These are phyloP conservation scores for Australoheros scitulus DNA, from an alignment of 2,113 vertebrate species.

Conservation along the genomic window DNA sequence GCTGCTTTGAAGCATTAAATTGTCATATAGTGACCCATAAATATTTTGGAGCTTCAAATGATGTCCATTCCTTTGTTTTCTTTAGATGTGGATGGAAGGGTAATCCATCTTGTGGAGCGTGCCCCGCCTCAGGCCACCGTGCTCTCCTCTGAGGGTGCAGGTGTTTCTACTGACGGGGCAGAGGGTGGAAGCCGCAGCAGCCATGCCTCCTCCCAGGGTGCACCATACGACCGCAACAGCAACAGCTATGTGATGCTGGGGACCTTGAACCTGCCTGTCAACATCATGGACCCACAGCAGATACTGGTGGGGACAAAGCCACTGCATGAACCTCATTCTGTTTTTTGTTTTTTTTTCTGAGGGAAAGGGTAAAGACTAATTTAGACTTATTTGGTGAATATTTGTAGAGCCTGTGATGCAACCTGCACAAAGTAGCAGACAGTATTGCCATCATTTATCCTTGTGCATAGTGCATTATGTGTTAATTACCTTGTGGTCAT, in stretches of 20 bases:
- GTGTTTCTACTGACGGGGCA: constrained; percentile 45
- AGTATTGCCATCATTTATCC: neutral
- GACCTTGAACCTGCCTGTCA: constrained; percentile 88
- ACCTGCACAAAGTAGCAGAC: neutral
- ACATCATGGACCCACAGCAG: constrained; percentile 80
- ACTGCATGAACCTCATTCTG: neutral
- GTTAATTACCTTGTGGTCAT: neutral
- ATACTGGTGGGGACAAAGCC: constrained; percentile 62
- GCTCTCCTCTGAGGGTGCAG: constrained; percentile 72
- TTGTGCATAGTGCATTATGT: neutral
- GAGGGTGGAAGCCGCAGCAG: constrained; percentile 68
- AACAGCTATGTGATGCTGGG: constrained; percentile 89
- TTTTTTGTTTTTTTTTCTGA: neutral
- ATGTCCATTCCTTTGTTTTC: neutral
- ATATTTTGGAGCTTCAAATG: neutral
- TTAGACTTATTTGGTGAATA: neutral
- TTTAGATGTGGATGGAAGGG: constrained; percentile 87
- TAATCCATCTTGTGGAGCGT: constrained; percentile 88
- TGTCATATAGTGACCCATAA: too few relatives aligned
- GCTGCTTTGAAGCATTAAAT: too few relatives aligned
- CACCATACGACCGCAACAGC: constrained; percentile 82
- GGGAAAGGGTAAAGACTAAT: neutral
- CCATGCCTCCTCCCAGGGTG: constrained; percentile 71
- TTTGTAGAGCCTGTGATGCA: neutral
- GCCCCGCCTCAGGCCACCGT: constrained; percentile 85